Base-by-base conservation (phyloP, 2,797 vertebrate species). In the Argya squamiceps region DNA sequence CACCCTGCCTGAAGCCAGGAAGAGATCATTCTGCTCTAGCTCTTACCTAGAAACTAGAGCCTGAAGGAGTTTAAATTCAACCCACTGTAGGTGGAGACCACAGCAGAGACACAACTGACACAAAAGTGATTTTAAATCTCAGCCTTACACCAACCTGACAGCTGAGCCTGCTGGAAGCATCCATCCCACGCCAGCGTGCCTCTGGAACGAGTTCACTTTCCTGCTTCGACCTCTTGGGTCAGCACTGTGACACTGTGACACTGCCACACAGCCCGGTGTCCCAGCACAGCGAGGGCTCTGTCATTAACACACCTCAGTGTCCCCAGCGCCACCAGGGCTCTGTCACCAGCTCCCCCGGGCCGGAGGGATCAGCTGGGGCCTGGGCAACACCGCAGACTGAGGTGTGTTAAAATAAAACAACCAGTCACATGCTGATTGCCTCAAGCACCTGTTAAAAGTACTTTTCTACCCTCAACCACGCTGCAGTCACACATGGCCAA, bases 321-420 rank as follows among this genome's bases (percentile, higher is more conserved):
- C 47, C 67, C 62, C 60, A 67, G 62, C 37, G 32, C 36, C 17
- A 10, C 0, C 11, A 53, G 83, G 41, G 34, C 49, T 64, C 58
- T 77, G 73, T 14, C 58, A 77, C 21, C 79, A 34, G 58, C 43
- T 44, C 56, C 56, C 63, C 43, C 2, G 1, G 50, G n/a, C 44
- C 0, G 0, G 6, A 70, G 21, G 58, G 44, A 71, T 30, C 34
- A 49, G 36, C n/a, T 19, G 56, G 32, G 79, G 27, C 56, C 50
- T 1, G 1, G 1, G 1, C 8, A 30, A 29, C 34, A 4, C 36
- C 13, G 47, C 30, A 15, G 24, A 27, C 6, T 2, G 36, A 92
- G 62, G n/a, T 1, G 15, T 9, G 41, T 30, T 36, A 69, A 82
- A 90, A 68, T 32, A 63, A 65, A 69, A 27, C 17, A 14, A 9